These are phyloP conservation scores for Leptopilina drosophilae DNA, from an alignment of 2,888 invertebrate species.

Conservation along the genomic window DNA sequence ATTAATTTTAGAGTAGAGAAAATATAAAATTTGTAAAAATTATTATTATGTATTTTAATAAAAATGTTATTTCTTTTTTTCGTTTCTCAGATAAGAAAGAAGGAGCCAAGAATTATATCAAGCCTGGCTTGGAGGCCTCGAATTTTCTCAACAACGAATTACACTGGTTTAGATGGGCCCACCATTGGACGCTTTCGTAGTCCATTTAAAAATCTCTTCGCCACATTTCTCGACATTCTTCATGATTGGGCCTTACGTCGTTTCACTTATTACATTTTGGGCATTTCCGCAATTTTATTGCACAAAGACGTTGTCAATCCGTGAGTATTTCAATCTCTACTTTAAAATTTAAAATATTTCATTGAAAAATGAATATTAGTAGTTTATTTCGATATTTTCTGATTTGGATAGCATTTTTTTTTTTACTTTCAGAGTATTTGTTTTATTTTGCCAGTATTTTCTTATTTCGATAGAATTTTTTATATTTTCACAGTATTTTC, in stretches of 20 bases:
- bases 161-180: conserved; percentile 79
- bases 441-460: not conserved
- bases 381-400: conserved; percentile 8
- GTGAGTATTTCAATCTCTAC: conserved; percentile 77
- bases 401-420: not conserved
- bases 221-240: conserved; percentile 78
- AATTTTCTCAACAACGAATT: conserved; percentile 81
- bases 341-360: too few species aligned
- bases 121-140: conserved; percentile 87
- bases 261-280: conserved; percentile 80
- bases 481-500: too few species aligned
- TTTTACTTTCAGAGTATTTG: conserved; percentile 24
- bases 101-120: conserved; percentile 85
- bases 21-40: too few species aligned
- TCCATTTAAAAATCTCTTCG: conserved; percentile 77
- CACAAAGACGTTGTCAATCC: conserved; percentile 85
- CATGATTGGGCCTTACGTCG: conserved; percentile 81
- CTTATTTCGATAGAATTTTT: too few species aligned
- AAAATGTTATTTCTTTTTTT: too few species aligned
- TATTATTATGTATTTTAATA: too few species aligned
- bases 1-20: too few species aligned
- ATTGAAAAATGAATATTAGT: too few species aligned
- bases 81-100: conserved; percentile 79
- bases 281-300: conserved; percentile 83
- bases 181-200: conserved; percentile 77